These are phyloP conservation scores for Liasis olivaceus DNA, from an alignment of 2,797 vertebrate genomes.

Conservation along the genomic window DNA sequence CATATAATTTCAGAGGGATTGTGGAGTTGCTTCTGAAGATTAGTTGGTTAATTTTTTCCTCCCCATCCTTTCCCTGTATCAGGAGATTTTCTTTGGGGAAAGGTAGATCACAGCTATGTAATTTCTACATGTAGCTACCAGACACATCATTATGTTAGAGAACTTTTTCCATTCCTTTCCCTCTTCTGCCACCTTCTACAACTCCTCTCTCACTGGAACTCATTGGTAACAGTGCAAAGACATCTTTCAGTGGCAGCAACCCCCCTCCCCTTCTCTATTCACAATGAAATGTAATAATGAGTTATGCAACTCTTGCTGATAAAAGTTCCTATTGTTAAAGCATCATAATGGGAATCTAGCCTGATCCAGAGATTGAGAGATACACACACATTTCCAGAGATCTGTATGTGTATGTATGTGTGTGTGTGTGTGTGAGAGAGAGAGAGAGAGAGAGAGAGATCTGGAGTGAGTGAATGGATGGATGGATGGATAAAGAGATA, in stretches of 20 bases:
- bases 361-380: neutral
- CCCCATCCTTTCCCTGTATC: neutral
- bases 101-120: neutral
- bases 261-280: neutral
- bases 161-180: neutral
- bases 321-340: neutral
- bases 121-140: neutral
- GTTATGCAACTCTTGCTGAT: neutral
- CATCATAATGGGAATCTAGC: neutral
- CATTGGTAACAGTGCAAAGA: neutral
- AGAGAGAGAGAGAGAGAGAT: too few species aligned
- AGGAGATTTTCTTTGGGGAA: neutral
- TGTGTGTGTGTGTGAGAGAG: too few species aligned
- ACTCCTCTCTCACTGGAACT: neutral
- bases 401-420: too few species aligned
- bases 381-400: too few species aligned
- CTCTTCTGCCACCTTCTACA: neutral
- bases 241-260: neutral
- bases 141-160: neutral
- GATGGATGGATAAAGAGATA: too few species aligned
- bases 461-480: too few species aligned
- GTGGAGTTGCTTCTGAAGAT: neutral
- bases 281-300: neutral
- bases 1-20: slow-evolving; percentile 7
- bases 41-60: neutral